Base-by-base conservation (phyloP, 2,888 invertebrate species). In the Margaritifera margaritifera region DNA sequence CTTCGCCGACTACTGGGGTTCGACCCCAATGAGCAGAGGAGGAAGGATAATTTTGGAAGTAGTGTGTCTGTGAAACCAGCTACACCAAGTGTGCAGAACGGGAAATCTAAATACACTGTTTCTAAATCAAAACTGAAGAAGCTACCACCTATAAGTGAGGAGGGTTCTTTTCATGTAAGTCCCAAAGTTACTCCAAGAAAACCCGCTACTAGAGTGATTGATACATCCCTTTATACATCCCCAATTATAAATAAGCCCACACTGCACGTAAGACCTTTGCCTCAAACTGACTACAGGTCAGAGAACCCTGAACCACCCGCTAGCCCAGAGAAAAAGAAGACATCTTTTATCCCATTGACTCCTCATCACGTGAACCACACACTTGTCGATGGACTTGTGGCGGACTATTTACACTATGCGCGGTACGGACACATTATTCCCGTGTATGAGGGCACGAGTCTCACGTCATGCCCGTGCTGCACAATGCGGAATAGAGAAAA, bases 371-470 rank as follows among this genome's bases (percentile, higher is more conserved):
- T 76, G 6, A 72, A 72, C 52, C 74, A 78, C 56, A 80, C 80
- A 1, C 42, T 79, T 31, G 82, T 84, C 19, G 83, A 84, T 60
- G 82, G 82, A 4, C 68, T 84, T 15, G 81, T 83, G 6, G 79
- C 83, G 6, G 82, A 84, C 62, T 84, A 84, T 68, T 75, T 84
- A 22, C 82, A 82, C 64, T 80, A 75, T 64, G 75, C 83, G 15
- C 65, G 77, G 52, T 83, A 80, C 65, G 80, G 80, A 4, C 78
- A 80, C 64, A 73, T 81, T 1, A 75, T 81, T 24, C 84, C 82
- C 6, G 77, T 82, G 58, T 80, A 77, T 51, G 80, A 78, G 61
- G 81, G 80, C 15, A 71, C 76, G 4, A 72, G 80, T 52, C 69
- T 66, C 18, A 69, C 69, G 4, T 57, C 78, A 25, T 84, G 84